Conservation (phyloP, 1,140 invertebrate species). For the Stegodyphus mimosarum region DNA sequence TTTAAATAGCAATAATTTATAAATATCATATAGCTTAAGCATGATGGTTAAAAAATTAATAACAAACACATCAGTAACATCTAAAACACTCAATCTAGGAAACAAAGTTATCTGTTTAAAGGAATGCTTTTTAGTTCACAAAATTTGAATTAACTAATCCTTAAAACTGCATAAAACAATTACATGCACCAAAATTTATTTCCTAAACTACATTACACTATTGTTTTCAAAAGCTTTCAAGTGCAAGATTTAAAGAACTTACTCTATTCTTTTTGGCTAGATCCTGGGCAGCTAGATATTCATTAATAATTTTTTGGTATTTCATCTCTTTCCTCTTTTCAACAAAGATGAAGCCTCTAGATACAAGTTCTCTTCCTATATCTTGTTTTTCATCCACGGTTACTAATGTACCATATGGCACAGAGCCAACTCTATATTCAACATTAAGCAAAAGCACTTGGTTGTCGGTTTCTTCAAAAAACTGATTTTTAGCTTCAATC, state of each 20-base stretch:
- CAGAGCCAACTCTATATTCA: slow-evolving; percentile 73
- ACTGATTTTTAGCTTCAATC: slow-evolving; percentile 63
- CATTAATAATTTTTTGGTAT: slow-evolving; percentile 81
- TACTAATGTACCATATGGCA: slow-evolving; percentile 77
- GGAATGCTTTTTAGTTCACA: no score
- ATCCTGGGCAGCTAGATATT: slow-evolving; percentile 87
- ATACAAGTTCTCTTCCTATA: slow-evolving; percentile 84
- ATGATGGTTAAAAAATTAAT: no score
- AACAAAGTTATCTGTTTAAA: no score
- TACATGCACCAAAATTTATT: background rate
- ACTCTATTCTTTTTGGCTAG: slow-evolving; percentile 81
- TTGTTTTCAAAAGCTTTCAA: background rate
- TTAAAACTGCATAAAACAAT: no score
- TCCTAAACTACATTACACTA: background rate
- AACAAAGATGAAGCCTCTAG: slow-evolving; percentile 85
- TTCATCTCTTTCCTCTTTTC: slow-evolving; percentile 84
- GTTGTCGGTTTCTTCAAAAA: slow-evolving; percentile 67
- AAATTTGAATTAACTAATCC: no score
- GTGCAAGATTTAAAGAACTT: slow-evolving; percentile 57
- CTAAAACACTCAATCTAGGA: no score
- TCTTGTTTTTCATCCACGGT: slow-evolving; percentile 82
- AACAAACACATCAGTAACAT: no score
- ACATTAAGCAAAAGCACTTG: slow-evolving; percentile 70
- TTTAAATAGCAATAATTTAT: no score
- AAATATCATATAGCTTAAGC: no score